These are phyloP conservation scores for Miniopterus natalensis DNA, from an alignment of 2,113 vertebrate species.

Conservation along the genomic window DNA sequence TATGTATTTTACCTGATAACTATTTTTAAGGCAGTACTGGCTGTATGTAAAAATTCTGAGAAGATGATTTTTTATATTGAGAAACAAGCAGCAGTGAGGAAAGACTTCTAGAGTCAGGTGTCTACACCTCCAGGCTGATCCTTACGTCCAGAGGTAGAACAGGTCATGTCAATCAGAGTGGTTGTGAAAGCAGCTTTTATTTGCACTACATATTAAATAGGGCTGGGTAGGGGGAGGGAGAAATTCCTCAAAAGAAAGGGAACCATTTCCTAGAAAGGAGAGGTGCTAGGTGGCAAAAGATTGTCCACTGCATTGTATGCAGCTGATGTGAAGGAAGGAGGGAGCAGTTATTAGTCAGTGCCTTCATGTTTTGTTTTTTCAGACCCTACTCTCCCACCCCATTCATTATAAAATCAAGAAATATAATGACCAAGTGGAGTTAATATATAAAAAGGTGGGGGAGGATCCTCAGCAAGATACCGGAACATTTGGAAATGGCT, in stretches of 20 bases:
- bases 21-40: not conserved
- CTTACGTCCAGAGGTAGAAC: not conserved
- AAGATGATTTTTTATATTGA: not conserved
- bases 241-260: not conserved
- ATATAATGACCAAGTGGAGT: not conserved
- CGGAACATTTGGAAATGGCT: not conserved
- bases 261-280: not conserved
- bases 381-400: not conserved
- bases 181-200: not conserved
- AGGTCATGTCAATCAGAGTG: not conserved
- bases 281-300: not conserved
- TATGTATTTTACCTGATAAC: not conserved
- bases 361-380: not conserved
- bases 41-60: not conserved
- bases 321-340: not conserved
- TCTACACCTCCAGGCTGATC: not conserved
- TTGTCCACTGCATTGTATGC: not conserved
- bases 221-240: not conserved
- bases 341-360: not conserved
- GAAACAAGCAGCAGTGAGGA: not conserved
- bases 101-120: constrained; percentile 3
- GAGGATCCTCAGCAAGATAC: not conserved
- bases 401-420: constrained; percentile 34
- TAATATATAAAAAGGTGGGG: not conserved
- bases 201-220: not conserved